These are phyloP conservation scores for Thecocarcelia acutangulata DNA, from an alignment of 2,888 invertebrate species.

Conservation along the genomic window DNA sequence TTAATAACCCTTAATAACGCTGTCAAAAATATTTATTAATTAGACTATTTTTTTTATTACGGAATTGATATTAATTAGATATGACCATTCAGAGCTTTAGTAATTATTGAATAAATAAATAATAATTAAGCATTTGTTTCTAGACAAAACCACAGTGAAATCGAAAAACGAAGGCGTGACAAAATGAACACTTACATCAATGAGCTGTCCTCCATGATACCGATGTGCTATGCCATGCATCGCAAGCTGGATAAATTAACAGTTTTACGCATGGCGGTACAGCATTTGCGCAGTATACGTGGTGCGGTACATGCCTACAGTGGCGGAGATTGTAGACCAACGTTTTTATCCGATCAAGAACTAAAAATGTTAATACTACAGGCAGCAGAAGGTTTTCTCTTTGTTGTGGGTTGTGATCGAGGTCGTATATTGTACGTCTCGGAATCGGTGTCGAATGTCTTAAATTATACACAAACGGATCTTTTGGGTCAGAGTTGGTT, in stretches of 20 bases:
- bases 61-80: no score
- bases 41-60: no score
- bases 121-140: background rate
- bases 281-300: conserved; percentile 91
- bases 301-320: conserved; percentile 89
- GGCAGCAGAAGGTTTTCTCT: conserved; percentile 94
- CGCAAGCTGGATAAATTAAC: conserved; percentile 96
- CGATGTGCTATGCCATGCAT: conserved; percentile 96
- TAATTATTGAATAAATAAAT: no score
- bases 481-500: conserved; percentile 95
- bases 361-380: conserved; percentile 92
- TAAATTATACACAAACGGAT: conserved; percentile 93
- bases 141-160: conserved; percentile 97
- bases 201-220: conserved; percentile 93
- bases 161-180: conserved; percentile 95
- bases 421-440: conserved; percentile 95
- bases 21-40: no score
- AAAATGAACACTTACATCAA: conserved; percentile 98
- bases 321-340: conserved; percentile 89
- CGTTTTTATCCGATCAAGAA: conserved; percentile 93
- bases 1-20: no score
- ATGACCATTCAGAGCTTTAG: no score
- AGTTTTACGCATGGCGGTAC: conserved; percentile 94
- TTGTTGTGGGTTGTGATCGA: conserved; percentile 96
- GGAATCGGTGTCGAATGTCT: conserved; percentile 90